Percentiles rank a stretch among this genome's conserved stretches.
These are phyloP conservation scores for Lutraria lutraria DNA, from an alignment of 2,888 invertebrate genomes.

Conservation along the genomic window DNA sequence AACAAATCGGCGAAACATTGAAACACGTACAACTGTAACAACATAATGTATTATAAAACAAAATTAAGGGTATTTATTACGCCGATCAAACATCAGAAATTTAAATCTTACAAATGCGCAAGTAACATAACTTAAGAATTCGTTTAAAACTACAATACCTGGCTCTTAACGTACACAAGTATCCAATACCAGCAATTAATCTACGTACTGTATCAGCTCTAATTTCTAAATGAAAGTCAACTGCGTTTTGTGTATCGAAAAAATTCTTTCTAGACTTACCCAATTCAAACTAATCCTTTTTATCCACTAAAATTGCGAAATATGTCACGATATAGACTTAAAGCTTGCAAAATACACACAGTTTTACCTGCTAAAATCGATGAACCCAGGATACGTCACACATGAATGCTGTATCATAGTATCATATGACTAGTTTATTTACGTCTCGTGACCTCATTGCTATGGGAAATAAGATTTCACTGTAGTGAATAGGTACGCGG, in stretches of 20 bases:
- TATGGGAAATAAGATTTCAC: neutral
- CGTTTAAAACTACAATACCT: neutral
- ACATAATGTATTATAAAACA: too few relatives aligned
- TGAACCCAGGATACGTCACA: conserved; percentile 8
- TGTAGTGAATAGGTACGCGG: neutral
- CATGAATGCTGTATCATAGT: neutral
- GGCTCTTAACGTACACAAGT: too few relatives aligned
- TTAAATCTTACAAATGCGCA: neutral
- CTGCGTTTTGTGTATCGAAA: neutral
- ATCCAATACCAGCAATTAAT: too few relatives aligned
- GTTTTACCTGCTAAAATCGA: neutral
- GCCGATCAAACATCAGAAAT: too few relatives aligned
- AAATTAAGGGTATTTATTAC: too few relatives aligned
- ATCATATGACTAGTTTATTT: conserved; percentile 19
- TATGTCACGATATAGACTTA: neutral
- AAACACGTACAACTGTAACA: too few relatives aligned
- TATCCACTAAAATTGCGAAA: conserved; percentile 19
- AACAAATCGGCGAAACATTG: too few relatives aligned
- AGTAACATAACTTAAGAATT: neutral
- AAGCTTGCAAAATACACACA: conserved; percentile 16
- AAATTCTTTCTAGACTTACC: neutral
- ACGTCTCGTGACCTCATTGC: conserved; percentile 20
- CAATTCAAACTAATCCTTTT: neutral
- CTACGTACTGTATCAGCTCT: too few relatives aligned
- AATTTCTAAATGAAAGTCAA: neutral